Evolutionary conservation across 2,888 invertebrate genomes (phyloP).

Genomic region (Oscheius myriophilus): DNA sequence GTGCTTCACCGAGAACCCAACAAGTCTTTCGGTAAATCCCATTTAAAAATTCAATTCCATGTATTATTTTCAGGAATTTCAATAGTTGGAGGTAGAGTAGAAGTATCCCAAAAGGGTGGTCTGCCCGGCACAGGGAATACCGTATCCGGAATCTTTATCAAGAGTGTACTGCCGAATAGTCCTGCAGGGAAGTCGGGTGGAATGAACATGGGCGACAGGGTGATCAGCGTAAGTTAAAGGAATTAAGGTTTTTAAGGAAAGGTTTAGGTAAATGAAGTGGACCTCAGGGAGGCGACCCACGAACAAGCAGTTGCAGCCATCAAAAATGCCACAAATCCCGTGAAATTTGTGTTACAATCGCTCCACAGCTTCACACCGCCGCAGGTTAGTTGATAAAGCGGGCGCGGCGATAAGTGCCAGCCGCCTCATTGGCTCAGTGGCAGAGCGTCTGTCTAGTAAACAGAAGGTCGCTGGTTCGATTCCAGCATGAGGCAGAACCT

Average conservation of each 20-base stretch:
- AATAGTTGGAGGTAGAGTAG: conserved; percentile 93
- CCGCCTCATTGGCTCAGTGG: conserved; percentile 65
- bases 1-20: conserved; percentile 80
- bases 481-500: neutral
- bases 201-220: conserved; percentile 74
- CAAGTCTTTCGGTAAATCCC: conserved; percentile 81
- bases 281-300: conserved; percentile 89
- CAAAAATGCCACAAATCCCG: conserved; percentile 86
- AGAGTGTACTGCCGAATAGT: conserved; percentile 90
- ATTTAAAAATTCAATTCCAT: neutral
- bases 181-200: conserved; percentile 88
- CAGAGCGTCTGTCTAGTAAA: conserved; percentile 69
- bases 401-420: too few relatives aligned
- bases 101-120: conserved; percentile 70
- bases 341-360: conserved; percentile 88
- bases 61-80: conserved; percentile 78
- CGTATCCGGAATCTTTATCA: conserved; percentile 95
- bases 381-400: conserved; percentile 40
- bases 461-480: conserved; percentile 67
- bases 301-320: conserved; percentile 94
- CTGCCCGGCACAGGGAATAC: conserved; percentile 77
- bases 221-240: conserved; percentile 72
- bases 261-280: conserved; percentile 83
- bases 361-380: conserved; percentile 72
- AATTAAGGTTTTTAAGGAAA: neutral